Conservation (phyloP, 2,888 invertebrate genomes). For the Ctena decussata region DNA sequence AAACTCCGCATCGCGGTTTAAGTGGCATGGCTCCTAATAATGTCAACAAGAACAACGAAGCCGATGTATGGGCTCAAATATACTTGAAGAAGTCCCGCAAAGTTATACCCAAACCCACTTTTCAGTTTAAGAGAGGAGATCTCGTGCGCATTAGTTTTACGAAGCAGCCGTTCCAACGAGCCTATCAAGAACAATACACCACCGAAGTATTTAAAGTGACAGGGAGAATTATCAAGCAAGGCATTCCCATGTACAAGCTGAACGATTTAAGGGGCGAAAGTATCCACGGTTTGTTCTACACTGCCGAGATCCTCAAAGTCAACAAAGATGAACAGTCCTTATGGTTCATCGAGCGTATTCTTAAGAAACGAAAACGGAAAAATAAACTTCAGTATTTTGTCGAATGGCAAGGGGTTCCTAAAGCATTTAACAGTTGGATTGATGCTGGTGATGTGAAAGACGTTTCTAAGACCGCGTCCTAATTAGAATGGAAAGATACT, state of each 20-base stretch:
- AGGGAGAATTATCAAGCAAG: slow-evolving; percentile 23
- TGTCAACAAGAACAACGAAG: slow-evolving; percentile 44
- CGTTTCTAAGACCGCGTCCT: not conserved
- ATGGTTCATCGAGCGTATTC: slow-evolving; percentile 49
- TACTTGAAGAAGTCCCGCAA: slow-evolving; percentile 41
- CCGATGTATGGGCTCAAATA: slow-evolving; percentile 51
- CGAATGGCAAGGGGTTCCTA: slow-evolving; percentile 11
- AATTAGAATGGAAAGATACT: slow-evolving; percentile 24
- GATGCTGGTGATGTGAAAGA: slow-evolving; percentile 48
- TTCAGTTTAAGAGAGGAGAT: slow-evolving; percentile 36
- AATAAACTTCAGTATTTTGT: slow-evolving; percentile 14
- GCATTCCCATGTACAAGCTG: slow-evolving; percentile 34
- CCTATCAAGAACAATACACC: slow-evolving; percentile 31
- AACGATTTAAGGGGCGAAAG: slow-evolving; percentile 24
- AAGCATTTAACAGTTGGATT: slow-evolving; percentile 43
- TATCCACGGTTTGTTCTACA: slow-evolving; percentile 34
- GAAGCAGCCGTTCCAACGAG: slow-evolving; percentile 32
- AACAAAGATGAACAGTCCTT: slow-evolving; percentile 30
- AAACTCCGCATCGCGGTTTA: slow-evolving; percentile 44
- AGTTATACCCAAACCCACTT: slow-evolving; percentile 26
- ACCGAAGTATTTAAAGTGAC: slow-evolving; percentile 34
- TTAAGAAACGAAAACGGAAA: slow-evolving; percentile 17
- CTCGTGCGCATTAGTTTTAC: slow-evolving; percentile 46
- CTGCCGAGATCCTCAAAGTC: slow-evolving; percentile 38
- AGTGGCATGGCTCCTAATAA: slow-evolving; percentile 42